phyloP scores from a whole-genome alignment of 2,888 invertebrate species.

The Microctonus brassicae region DNA sequence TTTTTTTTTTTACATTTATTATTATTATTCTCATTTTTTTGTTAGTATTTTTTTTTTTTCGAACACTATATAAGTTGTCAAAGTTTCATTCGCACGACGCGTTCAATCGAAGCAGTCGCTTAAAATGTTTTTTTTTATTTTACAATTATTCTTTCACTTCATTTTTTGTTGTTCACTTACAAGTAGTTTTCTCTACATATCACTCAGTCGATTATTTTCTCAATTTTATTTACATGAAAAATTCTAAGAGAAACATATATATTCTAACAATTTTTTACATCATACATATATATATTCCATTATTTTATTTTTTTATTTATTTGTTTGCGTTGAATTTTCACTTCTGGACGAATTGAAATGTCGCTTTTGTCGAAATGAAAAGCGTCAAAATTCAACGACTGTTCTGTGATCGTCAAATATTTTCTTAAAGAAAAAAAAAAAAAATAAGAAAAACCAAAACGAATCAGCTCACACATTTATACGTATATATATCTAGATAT shows the following conservation, averaged over 20 bases:
- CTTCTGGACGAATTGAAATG: background rate
- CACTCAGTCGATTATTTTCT: conserved; percentile 18
- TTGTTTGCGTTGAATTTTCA: background rate
- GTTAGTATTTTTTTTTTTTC: conserved; percentile 19
- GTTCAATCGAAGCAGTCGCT: too few relatives aligned
- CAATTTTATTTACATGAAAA: background rate
- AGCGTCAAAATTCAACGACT: background rate
- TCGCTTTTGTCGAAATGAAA: background rate
- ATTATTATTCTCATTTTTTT: background rate
- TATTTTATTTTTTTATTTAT: background rate
- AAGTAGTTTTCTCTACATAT: background rate
- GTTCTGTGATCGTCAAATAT: background rate
- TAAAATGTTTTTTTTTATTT: too few relatives aligned
- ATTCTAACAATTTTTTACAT: background rate
- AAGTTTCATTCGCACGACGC: background rate
- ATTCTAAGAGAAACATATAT: too few relatives aligned
- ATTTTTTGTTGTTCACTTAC: background rate
- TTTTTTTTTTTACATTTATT: background rate
- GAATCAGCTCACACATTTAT: background rate
- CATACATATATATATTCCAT: background rate
- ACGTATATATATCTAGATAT: background rate
- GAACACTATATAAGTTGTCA: conserved; percentile 6
- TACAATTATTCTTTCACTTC: background rate
- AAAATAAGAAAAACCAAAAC: background rate
- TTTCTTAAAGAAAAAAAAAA: background rate